Evolutionary conservation across 1,140 invertebrate genomes (phyloP).

Genomic region (Parapsyche elsis): DNA sequence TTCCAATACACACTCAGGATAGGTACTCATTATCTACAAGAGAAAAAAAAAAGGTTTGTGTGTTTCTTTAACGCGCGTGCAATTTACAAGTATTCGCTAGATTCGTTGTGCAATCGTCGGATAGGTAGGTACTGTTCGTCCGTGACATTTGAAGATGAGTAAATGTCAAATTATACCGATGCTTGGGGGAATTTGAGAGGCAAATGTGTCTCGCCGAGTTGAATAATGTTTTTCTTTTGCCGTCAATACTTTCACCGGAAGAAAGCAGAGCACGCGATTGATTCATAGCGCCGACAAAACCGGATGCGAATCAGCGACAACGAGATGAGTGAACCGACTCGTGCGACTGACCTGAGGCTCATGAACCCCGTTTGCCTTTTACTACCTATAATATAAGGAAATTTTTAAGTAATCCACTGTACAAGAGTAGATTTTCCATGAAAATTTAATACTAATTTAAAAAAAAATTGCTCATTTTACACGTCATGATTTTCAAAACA

Average conservation of each 20-base stretch:
- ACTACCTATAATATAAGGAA: neutral
- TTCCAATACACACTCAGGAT: too few species aligned
- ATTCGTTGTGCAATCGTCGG: too few species aligned
- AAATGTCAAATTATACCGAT: too few species aligned
- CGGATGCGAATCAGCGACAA: neutral
- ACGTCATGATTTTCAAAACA: neutral
- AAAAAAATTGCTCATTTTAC: too few species aligned
- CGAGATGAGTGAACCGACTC: constrained; percentile 2
- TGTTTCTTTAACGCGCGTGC: too few species aligned
- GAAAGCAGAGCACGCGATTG: constrained; percentile 29
- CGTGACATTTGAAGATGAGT: too few species aligned
- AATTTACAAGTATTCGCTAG: too few species aligned
- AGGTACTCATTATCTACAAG: too few species aligned
- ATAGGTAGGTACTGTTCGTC: too few species aligned
- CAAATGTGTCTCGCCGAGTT: neutral
- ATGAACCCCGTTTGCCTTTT: neutral
- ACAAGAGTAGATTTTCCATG: neutral
- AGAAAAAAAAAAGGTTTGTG: too few species aligned
- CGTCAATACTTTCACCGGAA: constrained; percentile 36
- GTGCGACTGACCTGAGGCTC: neutral
- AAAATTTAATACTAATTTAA: too few species aligned
- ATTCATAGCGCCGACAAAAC: neutral
- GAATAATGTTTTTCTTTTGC: neutral
- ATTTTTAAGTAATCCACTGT: neutral
- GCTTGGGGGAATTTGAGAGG: too few species aligned